Base-by-base conservation (phyloP, 2,113 vertebrate species). In the Lipophrys pholis region DNA sequence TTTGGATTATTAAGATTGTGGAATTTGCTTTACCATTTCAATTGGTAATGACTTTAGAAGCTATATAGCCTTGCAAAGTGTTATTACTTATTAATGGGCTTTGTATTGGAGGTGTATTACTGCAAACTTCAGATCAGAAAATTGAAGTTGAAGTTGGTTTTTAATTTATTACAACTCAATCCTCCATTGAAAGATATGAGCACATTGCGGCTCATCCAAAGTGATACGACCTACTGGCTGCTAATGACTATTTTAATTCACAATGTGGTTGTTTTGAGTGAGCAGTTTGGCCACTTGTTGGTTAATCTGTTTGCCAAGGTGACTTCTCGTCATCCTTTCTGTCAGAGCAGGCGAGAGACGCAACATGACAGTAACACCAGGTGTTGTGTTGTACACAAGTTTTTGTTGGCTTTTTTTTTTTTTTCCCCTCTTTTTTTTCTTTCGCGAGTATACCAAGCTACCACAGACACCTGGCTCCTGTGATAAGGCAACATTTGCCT, bases 371-470 rank as follows among this genome's bases (percentile, higher is more conserved):
- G 56, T 6, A 81, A 73, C 82, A 72, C 69, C 89, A 83, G 82
- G 88, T 90, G 86, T 66, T 61, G 81, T 89, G 86, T 89, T 79
- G 70, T 80, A 90, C 88, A 91, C 83, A 80, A 21, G 65, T 63
- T 82, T 71, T 56, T 68, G 81, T 78, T 86, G 85, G 84, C 83
- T 77, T 30, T 30, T 30, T 30, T 30, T 2, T 4, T 30, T 30
- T 30, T 30, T 30, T 2, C 4, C 4, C 4, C 4, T 30, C 4
- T 30, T 30, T 30, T 30, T 30, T 30, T 30, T 30, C 21, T 30
- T 30, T 30, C 4, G 21, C 72, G 75, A 75, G 60, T 76, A 30
- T 30, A 30, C 21, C 21, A 30, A 30, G 21, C 89, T 89, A 87
- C 82, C 84, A 54, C 46, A 58, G 82, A 85, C 87, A 89, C 82